Percentiles rank a stretch among this genome's conserved stretches.
phyloP scores from a whole-genome alignment of 2,888 invertebrate genomes.

The Lithophane leautieri region DNA sequence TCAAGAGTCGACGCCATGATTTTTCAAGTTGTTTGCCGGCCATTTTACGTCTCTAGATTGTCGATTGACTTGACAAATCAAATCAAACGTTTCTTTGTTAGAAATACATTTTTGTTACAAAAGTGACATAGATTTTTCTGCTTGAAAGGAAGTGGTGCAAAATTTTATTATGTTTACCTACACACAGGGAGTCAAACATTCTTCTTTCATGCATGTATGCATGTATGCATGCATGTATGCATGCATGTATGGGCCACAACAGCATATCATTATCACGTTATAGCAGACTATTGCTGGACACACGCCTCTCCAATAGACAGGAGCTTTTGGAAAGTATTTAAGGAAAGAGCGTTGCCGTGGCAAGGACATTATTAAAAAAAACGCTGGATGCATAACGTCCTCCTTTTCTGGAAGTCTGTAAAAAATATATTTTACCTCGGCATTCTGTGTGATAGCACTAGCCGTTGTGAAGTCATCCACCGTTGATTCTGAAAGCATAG shows the following conservation, averaged over 20 bases:
- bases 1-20: not conserved
- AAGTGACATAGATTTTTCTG: not conserved
- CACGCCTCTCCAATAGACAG: not conserved
- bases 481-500: conserved; percentile 82
- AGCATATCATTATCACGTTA: not conserved
- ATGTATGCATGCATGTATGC: too few species aligned
- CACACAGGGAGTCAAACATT: not conserved
- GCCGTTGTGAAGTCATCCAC: conserved; percentile 90
- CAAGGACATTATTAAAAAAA: not conserved
- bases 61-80: not conserved
- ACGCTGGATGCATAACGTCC: not conserved
- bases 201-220: not conserved
- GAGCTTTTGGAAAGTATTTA: not conserved
- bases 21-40: not conserved
- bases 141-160: too few species aligned
- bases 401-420: not conserved
- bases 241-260: not conserved
- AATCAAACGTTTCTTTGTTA: not conserved
- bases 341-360: not conserved
- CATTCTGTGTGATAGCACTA: conserved; percentile 87
- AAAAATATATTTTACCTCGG: conserved; percentile 42
- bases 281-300: not conserved
- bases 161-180: not conserved
- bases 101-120: not conserved
- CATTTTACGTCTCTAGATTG: not conserved